phyloP scores from a whole-genome alignment of 2,888 invertebrate species.

The Folsomia candida region DNA sequence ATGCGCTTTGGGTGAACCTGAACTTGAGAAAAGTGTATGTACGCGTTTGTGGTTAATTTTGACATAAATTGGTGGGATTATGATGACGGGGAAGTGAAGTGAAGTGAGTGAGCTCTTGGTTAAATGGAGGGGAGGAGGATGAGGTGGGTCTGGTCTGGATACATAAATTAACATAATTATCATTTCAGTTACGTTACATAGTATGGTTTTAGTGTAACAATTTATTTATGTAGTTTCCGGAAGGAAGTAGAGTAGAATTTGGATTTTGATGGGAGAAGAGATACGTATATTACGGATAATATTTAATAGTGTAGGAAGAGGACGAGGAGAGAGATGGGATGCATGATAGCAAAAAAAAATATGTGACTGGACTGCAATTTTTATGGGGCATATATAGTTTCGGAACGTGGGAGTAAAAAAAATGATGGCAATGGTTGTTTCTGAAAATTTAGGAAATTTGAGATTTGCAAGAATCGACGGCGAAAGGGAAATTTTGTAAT shows the following conservation, averaged over 20 bases:
- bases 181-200: not conserved
- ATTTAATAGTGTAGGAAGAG: no score
- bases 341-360: not conserved
- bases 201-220: no score
- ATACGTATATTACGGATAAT: not conserved
- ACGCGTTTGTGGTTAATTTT: not conserved
- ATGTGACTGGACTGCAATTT: no score
- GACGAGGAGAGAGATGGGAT: not conserved
- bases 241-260: no score
- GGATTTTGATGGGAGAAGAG: not conserved
- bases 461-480: no score
- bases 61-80: not conserved
- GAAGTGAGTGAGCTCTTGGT: not conserved
- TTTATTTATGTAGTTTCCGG: not conserved
- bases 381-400: no score
- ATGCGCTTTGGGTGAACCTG: not conserved
- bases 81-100: no score
- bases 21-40: not conserved
- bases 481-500: no score
- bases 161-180: not conserved
- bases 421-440: no score
- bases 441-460: no score
- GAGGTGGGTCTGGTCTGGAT: no score
- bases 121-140: not conserved
- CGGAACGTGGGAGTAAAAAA: no score